Evolutionary conservation across 2,797 vertebrate genomes (phyloP).

Genomic region (Sebastes hubbsi): DNA sequence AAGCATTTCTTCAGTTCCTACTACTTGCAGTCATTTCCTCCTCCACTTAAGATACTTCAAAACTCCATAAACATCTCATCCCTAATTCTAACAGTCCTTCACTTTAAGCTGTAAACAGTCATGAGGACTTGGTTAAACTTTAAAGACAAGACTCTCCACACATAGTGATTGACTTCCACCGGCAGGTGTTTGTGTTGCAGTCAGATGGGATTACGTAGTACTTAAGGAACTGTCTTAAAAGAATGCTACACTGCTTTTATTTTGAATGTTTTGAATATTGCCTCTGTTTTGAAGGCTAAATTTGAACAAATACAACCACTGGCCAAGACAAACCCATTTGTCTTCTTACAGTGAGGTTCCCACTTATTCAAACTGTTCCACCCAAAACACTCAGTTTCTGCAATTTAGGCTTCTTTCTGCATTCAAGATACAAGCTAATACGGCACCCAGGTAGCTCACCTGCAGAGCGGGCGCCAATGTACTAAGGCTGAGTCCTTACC

Average conservation of each 20-base stretch:
- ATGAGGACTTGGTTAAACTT: neutral
- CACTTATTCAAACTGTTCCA: neutral
- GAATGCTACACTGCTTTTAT: neutral
- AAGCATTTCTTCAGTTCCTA: neutral
- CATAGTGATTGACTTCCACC: neutral
- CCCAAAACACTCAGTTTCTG: neutral
- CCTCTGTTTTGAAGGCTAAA: neutral
- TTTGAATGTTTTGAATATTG: neutral
- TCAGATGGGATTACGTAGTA: neutral
- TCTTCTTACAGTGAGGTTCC: neutral
- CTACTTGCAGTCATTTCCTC: neutral
- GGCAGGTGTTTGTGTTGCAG: neutral
- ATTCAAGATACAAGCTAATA: neutral
- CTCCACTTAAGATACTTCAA: neutral
- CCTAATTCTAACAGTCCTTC: neutral
- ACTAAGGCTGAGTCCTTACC: too few species aligned
- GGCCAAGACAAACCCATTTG: neutral
- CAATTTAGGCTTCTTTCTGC: neutral
- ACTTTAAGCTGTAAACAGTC: slow-evolving; percentile 8
- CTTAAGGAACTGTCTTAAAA: neutral
- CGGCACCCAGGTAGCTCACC: too few species aligned
- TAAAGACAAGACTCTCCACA: slow-evolving; percentile 2
- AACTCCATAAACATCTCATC: neutral
- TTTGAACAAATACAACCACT: neutral
- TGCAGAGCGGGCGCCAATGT: too few species aligned